Conservation (phyloP, 2,888 invertebrate genomes). For the Alentia gelatinosa region DNA sequence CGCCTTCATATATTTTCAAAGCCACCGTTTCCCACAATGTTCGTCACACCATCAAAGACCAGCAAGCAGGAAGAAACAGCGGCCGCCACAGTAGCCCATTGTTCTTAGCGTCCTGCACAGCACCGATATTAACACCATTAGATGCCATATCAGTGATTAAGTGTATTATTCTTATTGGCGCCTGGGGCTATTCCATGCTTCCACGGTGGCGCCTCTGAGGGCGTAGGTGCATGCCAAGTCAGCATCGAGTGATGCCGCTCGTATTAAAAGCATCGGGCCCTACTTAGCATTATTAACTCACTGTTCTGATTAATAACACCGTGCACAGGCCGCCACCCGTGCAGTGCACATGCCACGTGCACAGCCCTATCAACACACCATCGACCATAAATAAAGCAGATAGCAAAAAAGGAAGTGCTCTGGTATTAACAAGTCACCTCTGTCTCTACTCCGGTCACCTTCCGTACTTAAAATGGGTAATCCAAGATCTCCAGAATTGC, state of each 20-base stretch:
- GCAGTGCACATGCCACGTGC: background rate
- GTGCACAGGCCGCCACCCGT: background rate
- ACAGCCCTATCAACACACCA: background rate
- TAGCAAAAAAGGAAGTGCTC: background rate
- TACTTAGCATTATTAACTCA: slow-evolving; percentile 50
- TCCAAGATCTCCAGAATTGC: background rate
- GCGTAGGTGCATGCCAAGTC: slow-evolving; percentile 32
- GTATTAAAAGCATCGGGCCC: slow-evolving; percentile 28
- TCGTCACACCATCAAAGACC: background rate
- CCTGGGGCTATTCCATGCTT: slow-evolving; percentile 28
- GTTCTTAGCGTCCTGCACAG: slow-evolving; percentile 9
- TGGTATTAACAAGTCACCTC: too few relatives aligned
- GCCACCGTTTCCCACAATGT: background rate
- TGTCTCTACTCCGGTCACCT: too few relatives aligned
- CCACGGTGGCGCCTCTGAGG: slow-evolving; percentile 3
- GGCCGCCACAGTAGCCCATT: background rate
- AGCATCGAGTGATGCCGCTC: background rate
- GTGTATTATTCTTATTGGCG: slow-evolving; percentile 48
- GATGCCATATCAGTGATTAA: slow-evolving; percentile 50
- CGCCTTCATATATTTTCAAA: slow-evolving; percentile 36
- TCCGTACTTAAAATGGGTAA: too few relatives aligned
- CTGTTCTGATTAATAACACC: slow-evolving; percentile 49
- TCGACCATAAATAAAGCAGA: background rate
- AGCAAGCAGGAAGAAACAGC: background rate
- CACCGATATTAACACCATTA: slow-evolving; percentile 45